These are phyloP conservation scores for Platyscapa corneri DNA, from an alignment of 1,140 invertebrate genomes.

Conservation along the genomic window DNA sequence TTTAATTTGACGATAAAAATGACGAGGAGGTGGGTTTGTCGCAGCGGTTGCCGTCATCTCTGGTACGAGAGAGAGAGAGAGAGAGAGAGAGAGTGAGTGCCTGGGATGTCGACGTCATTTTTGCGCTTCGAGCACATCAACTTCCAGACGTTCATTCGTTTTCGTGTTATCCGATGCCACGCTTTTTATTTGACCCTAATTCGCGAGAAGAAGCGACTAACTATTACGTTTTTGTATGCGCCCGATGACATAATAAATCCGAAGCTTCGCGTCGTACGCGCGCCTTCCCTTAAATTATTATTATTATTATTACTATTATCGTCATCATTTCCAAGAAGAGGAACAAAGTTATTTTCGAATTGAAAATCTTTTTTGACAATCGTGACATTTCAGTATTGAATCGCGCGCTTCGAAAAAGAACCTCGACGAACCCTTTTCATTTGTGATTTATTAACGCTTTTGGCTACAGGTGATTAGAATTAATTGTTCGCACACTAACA, in stretches of 20 bases:
- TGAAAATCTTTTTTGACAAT: too few relatives aligned
- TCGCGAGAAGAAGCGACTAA: background rate
- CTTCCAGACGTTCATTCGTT: background rate
- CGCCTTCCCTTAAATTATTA: background rate
- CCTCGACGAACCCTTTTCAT: too few relatives aligned
- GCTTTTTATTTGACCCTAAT: background rate
- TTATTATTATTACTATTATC: background rate
- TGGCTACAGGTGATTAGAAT: too few relatives aligned
- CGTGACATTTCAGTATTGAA: too few relatives aligned
- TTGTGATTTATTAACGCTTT: too few relatives aligned
- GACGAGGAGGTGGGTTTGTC: background rate
- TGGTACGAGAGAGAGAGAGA: background rate
- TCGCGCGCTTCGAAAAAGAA: too few relatives aligned
- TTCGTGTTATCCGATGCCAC: background rate
- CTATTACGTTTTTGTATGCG: background rate
- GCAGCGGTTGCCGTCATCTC: too few relatives aligned
- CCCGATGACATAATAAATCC: background rate
- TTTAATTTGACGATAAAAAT: constrained; percentile 27
- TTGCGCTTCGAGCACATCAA: background rate
- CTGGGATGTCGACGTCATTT: too few relatives aligned
- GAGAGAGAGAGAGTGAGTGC: too few relatives aligned
- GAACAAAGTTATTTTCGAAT: too few relatives aligned
- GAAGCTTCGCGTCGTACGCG: background rate
- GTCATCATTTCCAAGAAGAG: too few relatives aligned
- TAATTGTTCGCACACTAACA: too few relatives aligned